Evolutionary conservation across 2,888 invertebrate genomes (phyloP).

Genomic region (Phania funesta): DNA sequence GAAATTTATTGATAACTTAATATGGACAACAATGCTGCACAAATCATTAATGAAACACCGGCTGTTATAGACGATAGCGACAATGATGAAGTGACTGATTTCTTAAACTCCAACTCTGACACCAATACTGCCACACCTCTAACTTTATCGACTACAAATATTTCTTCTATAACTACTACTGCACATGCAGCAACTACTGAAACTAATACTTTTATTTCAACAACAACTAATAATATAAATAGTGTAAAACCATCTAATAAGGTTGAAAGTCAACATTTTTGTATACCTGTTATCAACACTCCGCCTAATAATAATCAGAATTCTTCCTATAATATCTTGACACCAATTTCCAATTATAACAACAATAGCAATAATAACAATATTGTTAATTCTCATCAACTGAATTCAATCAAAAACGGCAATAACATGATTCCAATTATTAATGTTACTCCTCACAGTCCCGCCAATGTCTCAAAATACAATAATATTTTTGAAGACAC

Average conservation of each 20-base stretch:
- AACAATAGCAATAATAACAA: slow-evolving; percentile 71
- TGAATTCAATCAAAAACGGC: slow-evolving; percentile 66
- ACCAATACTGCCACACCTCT: slow-evolving; percentile 48
- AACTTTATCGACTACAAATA: background rate
- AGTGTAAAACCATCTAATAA: slow-evolving; percentile 23
- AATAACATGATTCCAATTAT: slow-evolving; percentile 87
- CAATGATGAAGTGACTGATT: slow-evolving; percentile 80
- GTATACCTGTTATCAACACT: slow-evolving; percentile 77
- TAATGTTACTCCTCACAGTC: slow-evolving; percentile 93
- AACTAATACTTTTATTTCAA: background rate
- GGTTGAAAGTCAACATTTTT: slow-evolving; percentile 75
- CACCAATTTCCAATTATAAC: slow-evolving; percentile 35
- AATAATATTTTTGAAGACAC: slow-evolving; percentile 83
- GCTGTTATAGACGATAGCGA: slow-evolving; percentile 78
- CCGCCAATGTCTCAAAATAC: slow-evolving; percentile 87
- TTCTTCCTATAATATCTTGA: background rate
- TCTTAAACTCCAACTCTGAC: slow-evolving; percentile 77
- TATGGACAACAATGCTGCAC: slow-evolving; percentile 71
- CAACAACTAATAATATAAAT: slow-evolving; percentile 4
- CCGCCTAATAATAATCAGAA: too few species aligned
- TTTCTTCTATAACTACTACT: background rate
- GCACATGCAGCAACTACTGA: background rate
- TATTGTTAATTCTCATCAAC: slow-evolving; percentile 5
- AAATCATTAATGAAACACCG: slow-evolving; percentile 66
- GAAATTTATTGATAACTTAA: slow-evolving; percentile 16